Conservation (phyloP, 2,113 vertebrate species). For the Grammomys dolichurus region DNA sequence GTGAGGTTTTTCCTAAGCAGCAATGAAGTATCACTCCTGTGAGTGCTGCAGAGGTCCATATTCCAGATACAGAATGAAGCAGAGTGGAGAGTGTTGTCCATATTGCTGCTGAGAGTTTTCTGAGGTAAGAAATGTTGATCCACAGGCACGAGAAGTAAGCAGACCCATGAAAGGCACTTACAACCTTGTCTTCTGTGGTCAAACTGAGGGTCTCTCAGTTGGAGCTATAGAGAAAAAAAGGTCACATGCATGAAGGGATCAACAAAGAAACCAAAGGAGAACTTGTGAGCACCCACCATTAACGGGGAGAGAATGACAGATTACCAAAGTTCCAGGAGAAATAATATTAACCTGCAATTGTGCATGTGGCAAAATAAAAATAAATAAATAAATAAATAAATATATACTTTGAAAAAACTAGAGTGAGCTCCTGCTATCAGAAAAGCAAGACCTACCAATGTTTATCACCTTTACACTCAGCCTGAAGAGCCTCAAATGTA, state of each 20-base stretch:
- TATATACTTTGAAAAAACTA: neutral
- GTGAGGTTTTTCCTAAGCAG: neutral
- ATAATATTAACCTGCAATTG: conserved; percentile 32
- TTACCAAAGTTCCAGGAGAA: conserved; percentile 58
- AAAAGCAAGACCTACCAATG: conserved; percentile 9
- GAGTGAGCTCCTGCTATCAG: conserved; percentile 9
- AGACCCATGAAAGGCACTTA: neutral
- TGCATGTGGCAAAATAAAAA: neutral
- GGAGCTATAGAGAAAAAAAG: neutral
- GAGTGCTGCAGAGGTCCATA: neutral
- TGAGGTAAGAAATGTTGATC: neutral
- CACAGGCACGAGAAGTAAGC: neutral
- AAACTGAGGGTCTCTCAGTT: conserved; percentile 36
- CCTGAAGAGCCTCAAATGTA: neutral
- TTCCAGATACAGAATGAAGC: neutral
- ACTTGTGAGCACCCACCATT: neutral
- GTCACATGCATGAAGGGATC: neutral
- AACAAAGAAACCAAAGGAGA: conserved; percentile 2
- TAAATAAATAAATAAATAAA: too few species aligned
- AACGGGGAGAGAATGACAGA: neutral
- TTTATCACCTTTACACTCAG: neutral
- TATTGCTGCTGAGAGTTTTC: neutral
- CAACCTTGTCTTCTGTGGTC: neutral
- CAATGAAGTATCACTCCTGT: neutral
- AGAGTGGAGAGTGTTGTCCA: neutral